phyloP scores from a whole-genome alignment of 2,113 vertebrate genomes.

The Megaptera novaeangliae region DNA sequence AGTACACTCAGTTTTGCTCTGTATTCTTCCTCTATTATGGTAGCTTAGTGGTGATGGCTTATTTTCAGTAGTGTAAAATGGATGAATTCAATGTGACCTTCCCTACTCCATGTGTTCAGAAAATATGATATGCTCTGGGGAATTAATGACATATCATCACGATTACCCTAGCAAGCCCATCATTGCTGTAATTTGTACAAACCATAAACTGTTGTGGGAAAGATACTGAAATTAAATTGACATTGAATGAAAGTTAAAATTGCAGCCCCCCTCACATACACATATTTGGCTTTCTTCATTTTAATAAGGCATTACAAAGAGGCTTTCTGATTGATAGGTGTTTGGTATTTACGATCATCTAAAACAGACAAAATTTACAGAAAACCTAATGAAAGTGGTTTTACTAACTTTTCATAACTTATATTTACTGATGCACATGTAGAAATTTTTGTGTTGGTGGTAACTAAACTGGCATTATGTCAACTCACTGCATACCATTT shows the following conservation, averaged over 20 bases:
- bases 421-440: background rate
- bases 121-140: slow-evolving; percentile 64
- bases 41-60: background rate
- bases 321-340: background rate
- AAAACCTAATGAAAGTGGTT: background rate
- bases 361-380: background rate
- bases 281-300: background rate
- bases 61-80: slow-evolving; percentile 11
- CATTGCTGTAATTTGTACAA: slow-evolving; percentile 61
- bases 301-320: slow-evolving; percentile 18
- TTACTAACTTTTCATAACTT: background rate
- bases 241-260: slow-evolving; percentile 57
- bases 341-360: background rate
- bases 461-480: background rate
- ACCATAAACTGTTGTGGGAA: slow-evolving; percentile 55
- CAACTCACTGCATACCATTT: background rate
- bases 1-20: background rate
- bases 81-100: slow-evolving; percentile 67
- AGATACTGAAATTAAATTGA: slow-evolving; percentile 43
- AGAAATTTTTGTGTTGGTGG: background rate
- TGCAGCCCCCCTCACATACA: background rate
- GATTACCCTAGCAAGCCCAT: slow-evolving; percentile 61
- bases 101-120: slow-evolving; percentile 8
- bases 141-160: slow-evolving; percentile 67
- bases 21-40: background rate